Percentiles rank a stretch among this genome's conserved stretches.
These are phyloP conservation scores for Porphyrio hochstetteri DNA, from an alignment of 2,113 vertebrate species.

Conservation along the genomic window DNA sequence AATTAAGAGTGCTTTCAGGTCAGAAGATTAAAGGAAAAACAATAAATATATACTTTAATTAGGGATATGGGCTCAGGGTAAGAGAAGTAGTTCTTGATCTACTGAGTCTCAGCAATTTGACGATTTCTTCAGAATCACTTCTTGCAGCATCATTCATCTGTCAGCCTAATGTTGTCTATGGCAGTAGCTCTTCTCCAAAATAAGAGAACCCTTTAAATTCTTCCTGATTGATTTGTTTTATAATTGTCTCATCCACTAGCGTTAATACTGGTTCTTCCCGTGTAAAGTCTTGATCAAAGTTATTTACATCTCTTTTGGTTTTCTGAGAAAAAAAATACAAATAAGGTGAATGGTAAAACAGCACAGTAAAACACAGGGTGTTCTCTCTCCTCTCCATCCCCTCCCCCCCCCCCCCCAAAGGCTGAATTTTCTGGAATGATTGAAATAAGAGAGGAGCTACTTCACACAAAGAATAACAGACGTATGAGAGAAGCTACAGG, in stretches of 20 bases:
- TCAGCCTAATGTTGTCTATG: constrained; percentile 72
- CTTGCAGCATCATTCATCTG: constrained; percentile 59
- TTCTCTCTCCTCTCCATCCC: neutral
- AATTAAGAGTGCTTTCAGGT: constrained; percentile 75
- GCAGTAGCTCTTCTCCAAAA: constrained; percentile 91
- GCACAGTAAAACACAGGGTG: neutral
- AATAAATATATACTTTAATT: constrained; percentile 80
- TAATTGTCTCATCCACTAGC: constrained; percentile 93
- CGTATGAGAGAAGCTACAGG: constrained; percentile 68
- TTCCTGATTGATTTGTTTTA: constrained; percentile 99
- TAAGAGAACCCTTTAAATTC: constrained; percentile 99
- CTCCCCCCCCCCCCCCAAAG: neutral
- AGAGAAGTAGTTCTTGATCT: constrained; percentile 74
- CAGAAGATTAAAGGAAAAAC: constrained; percentile 49
- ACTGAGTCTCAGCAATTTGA: constrained; percentile 67
- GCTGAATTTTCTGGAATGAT: constrained; percentile 58
- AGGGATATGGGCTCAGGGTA: constrained; percentile 64
- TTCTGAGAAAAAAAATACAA: constrained; percentile 84
- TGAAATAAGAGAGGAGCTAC: constrained; percentile 61
- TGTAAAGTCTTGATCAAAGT: constrained; percentile 99
- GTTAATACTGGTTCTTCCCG: constrained; percentile 96
- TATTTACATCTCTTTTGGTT: constrained; percentile 99
- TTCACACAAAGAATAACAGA: constrained; percentile 66
- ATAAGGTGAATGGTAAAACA: constrained; percentile 43
- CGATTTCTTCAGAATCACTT: constrained; percentile 63